Evolutionary conservation across 1,140 invertebrate genomes (phyloP).

Genomic region (Conopomorpha cramerella): DNA sequence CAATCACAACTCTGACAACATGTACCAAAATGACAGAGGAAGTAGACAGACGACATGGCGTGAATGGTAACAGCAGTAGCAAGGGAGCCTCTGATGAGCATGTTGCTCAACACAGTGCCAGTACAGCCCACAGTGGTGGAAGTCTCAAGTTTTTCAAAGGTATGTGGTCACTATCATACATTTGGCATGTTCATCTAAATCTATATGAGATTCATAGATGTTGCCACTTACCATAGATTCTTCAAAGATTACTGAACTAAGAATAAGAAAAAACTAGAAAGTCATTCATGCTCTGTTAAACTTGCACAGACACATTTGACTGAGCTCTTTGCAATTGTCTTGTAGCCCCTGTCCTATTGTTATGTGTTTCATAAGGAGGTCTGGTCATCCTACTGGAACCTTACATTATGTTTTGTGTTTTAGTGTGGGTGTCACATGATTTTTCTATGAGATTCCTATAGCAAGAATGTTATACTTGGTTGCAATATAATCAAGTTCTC

Average conservation of each 20-base stretch:
- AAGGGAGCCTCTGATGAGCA: too few species aligned
- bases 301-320: slow-evolving; percentile 42
- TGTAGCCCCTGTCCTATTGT: slow-evolving; percentile 43
- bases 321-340: slow-evolving; percentile 40
- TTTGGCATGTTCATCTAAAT: too few species aligned
- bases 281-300: slow-evolving; percentile 60
- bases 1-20: slow-evolving; percentile 64
- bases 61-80: slow-evolving; percentile 65
- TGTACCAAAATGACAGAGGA: slow-evolving; percentile 70
- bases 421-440: too few species aligned
- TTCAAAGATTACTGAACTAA: too few species aligned
- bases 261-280: slow-evolving; percentile 44
- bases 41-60: slow-evolving; percentile 66
- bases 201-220: too few species aligned
- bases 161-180: too few species aligned
- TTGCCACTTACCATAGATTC: too few species aligned
- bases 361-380: slow-evolving; percentile 38
- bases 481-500: too few species aligned
- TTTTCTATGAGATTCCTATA: too few species aligned
- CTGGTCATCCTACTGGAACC: slow-evolving; percentile 18
- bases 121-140: slow-evolving; percentile 51
- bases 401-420: too few species aligned
- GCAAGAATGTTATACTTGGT: too few species aligned
- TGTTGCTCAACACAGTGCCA: too few species aligned
- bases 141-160: slow-evolving; percentile 68